Percentiles rank a stretch among this genome's conserved stretches.
These are phyloP conservation scores for Theonella swinhoei DNA, from an alignment of 37 sponge, comb jelly and placozoan genomes.

Conservation along the genomic window DNA sequence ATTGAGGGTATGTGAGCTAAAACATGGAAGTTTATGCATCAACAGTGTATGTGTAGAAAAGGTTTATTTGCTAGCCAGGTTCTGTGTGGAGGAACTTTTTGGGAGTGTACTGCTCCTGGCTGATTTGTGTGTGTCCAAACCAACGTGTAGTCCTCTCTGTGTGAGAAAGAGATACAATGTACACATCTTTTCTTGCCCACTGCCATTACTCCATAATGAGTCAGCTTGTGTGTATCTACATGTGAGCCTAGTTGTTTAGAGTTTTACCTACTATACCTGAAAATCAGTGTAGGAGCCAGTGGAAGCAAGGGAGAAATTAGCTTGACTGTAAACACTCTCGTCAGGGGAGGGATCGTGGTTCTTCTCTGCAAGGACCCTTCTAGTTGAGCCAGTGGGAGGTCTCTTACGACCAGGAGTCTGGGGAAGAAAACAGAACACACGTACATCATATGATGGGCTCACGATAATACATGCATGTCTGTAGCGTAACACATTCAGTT, in stretches of 20 bases:
- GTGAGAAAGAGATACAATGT: neutral
- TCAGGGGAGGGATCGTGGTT: conserved; percentile 26
- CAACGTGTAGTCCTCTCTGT: conserved; percentile 22
- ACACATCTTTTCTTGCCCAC: neutral
- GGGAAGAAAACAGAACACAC: neutral
- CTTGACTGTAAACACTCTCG: conserved; percentile 38
- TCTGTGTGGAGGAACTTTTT: conserved; percentile 36
- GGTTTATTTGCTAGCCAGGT: neutral
- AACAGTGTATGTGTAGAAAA: too few species aligned
- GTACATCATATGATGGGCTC: too few species aligned
- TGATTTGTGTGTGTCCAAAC: conserved; percentile 17
- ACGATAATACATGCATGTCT: too few species aligned
- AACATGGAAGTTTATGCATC: too few species aligned
- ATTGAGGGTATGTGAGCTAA: too few species aligned
- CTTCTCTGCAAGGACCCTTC: conserved; percentile 57
- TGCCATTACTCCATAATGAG: neutral
- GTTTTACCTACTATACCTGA: too few species aligned
- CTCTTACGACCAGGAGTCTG: conserved; percentile 54
- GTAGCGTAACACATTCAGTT: too few species aligned
- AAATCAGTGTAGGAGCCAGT: conserved; percentile 77
- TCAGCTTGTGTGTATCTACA: neutral
- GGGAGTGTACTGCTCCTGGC: conserved; percentile 52
- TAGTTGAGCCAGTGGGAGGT: neutral
- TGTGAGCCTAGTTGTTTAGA: neutral
- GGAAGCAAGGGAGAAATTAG: conserved; percentile 68